Percentiles rank a stretch among this genome's conserved stretches.
phyloP scores from a whole-genome alignment of 2,797 vertebrate species.

The Esox masquinongy region DNA sequence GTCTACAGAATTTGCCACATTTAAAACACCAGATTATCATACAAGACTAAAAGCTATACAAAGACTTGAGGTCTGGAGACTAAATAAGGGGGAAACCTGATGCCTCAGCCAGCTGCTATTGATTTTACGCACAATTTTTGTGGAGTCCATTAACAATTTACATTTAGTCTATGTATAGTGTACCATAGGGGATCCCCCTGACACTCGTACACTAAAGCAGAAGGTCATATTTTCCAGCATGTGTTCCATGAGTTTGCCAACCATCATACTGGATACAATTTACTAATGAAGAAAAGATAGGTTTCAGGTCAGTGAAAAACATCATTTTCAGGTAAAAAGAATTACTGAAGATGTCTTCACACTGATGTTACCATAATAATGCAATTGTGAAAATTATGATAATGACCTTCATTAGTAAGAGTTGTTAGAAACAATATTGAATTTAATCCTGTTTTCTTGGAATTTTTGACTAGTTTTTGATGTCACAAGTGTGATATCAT shows the following conservation, averaged over 20 bases:
- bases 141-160: constrained; percentile 54
- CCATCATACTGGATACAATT: constrained; percentile 49
- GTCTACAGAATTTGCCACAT: not conserved
- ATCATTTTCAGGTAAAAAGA: no score
- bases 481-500: no score
- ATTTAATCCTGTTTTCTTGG: no score
- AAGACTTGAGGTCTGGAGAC: not conserved
- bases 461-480: no score
- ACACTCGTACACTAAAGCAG: constrained; percentile 45
- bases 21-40: not conserved
- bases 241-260: constrained; percentile 59
- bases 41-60: not conserved
- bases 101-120: constrained; percentile 1
- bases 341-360: no score
- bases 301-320: no score
- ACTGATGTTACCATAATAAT: no score
- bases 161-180: constrained; percentile 55
- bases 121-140: constrained; percentile 8
- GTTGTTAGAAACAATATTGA: no score
- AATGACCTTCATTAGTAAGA: no score
- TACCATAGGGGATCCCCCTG: constrained; percentile 57
- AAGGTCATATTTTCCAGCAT: constrained; percentile 70
- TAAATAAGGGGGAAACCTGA: constrained; percentile 12
- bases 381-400: no score
- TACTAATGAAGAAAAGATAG: constrained; percentile 54